These are phyloP conservation scores for Autographa pulchrina DNA, from an alignment of 2,888 invertebrate species.

Conservation along the genomic window DNA sequence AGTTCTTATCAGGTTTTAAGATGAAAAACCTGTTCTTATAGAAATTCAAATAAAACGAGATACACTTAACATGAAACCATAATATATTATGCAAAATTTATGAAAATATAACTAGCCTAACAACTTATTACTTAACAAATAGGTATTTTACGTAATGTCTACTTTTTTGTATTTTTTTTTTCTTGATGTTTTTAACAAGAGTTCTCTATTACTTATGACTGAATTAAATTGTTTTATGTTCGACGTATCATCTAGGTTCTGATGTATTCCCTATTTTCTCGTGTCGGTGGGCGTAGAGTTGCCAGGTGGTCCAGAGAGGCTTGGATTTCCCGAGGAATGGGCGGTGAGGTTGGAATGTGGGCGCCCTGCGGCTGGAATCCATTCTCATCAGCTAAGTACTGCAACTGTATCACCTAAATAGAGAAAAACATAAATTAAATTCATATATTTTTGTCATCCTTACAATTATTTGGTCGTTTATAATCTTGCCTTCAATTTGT, in stretches of 20 bases:
- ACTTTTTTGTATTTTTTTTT: constrained; percentile 30
- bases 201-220: constrained; percentile 19
- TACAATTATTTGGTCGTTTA: too few relatives aligned
- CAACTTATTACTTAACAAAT: constrained; percentile 26
- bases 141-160: constrained; percentile 24
- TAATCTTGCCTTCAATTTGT: too few relatives aligned
- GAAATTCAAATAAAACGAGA: constrained; percentile 51
- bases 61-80: constrained; percentile 43
- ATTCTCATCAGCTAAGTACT: constrained; percentile 92
- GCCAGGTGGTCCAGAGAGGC: constrained; percentile 91
- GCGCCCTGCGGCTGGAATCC: constrained; percentile 92
- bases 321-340: constrained; percentile 92
- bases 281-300: constrained; percentile 87
- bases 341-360: constrained; percentile 91
- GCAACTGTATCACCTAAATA: constrained; percentile 88
- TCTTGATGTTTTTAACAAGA: constrained; percentile 20
- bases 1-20: constrained; percentile 19
- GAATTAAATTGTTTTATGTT: constrained; percentile 15
- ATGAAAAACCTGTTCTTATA: constrained; percentile 31
- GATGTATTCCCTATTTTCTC: constrained; percentile 69
- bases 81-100: constrained; percentile 52
- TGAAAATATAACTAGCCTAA: constrained; percentile 38
- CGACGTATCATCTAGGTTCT: constrained; percentile 50
- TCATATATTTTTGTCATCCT: neutral
- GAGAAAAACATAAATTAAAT: neutral